These are phyloP conservation scores for Moxostoma hubbsi DNA, from an alignment of 2,797 vertebrate species.

Conservation along the genomic window DNA sequence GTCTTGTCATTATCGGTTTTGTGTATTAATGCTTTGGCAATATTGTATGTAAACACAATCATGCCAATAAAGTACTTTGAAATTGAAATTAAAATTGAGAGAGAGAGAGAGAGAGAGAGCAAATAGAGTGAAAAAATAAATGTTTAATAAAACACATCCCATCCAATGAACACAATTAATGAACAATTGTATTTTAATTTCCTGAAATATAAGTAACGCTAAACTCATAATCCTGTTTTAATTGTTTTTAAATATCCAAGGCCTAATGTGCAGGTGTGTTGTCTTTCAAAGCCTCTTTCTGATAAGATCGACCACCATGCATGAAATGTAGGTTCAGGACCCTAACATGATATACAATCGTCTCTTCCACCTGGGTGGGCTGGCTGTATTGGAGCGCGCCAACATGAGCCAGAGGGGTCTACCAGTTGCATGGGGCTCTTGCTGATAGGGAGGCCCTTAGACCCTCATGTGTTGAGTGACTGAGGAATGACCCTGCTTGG, in stretches of 20 bases:
- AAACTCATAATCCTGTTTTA: background rate
- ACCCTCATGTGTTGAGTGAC: conserved; percentile 52
- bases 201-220: background rate
- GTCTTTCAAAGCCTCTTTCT: conserved; percentile 40
- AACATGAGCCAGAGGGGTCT: conserved; percentile 38
- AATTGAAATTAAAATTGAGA: no score
- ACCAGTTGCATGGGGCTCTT: conserved; percentile 38
- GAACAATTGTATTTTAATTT: background rate
- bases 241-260: background rate
- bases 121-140: background rate
- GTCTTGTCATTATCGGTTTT: no score
- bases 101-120: background rate
- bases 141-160: background rate
- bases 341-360: conserved; percentile 53
- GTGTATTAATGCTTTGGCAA: no score
- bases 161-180: background rate
- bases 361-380: conserved; percentile 59
- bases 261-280: conserved; percentile 49
- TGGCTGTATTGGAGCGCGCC: conserved; percentile 38
- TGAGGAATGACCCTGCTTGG: conserved; percentile 33
- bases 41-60: no score
- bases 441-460: conserved; percentile 26
- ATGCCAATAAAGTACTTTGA: no score
- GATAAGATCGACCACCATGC: conserved; percentile 55
- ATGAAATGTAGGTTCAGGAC: conserved; percentile 43